phyloP scores from a whole-genome alignment of 1,140 invertebrate genomes.

The Drosophila leontia region DNA sequence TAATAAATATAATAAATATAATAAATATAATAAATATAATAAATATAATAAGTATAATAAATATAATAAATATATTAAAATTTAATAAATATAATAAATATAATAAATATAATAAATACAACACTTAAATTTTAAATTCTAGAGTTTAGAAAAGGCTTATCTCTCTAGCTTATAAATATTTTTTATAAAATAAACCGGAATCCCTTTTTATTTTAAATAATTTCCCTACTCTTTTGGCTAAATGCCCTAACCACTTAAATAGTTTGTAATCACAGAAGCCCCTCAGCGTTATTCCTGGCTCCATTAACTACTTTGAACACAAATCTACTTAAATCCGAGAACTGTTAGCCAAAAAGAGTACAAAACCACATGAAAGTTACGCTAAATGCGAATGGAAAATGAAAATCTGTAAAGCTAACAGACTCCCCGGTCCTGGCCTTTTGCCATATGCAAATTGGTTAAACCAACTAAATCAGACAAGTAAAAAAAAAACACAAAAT shows the following conservation, averaged over 20 bases:
- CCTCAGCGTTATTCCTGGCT: neutral
- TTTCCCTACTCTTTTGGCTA: neutral
- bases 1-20: too few relatives aligned
- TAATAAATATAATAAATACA: too few relatives aligned
- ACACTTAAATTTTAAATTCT: too few relatives aligned
- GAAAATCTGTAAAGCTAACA: neutral
- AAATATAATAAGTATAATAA: neutral
- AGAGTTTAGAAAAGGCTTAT: too few relatives aligned
- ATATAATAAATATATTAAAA: too few relatives aligned
- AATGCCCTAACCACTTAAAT: neutral
- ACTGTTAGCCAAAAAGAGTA: neutral
- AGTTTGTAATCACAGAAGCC: neutral
- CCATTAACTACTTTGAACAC: constrained; percentile 3
- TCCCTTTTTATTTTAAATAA: neutral
- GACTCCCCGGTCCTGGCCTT: neutral
- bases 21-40: too few relatives aligned
- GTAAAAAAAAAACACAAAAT: constrained; percentile 40
- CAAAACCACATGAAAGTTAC: constrained; percentile 25
- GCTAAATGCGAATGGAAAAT: constrained; percentile 12
- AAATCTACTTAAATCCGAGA: neutral
- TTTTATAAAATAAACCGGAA: neutral
- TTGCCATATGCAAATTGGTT: constrained; percentile 49
- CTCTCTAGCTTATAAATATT: neutral
- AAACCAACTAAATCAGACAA: constrained; percentile 48
- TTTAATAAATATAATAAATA: too few relatives aligned